These are phyloP conservation scores for Cerastis leucographa DNA, from an alignment of 2,888 invertebrate genomes.

Conservation along the genomic window DNA sequence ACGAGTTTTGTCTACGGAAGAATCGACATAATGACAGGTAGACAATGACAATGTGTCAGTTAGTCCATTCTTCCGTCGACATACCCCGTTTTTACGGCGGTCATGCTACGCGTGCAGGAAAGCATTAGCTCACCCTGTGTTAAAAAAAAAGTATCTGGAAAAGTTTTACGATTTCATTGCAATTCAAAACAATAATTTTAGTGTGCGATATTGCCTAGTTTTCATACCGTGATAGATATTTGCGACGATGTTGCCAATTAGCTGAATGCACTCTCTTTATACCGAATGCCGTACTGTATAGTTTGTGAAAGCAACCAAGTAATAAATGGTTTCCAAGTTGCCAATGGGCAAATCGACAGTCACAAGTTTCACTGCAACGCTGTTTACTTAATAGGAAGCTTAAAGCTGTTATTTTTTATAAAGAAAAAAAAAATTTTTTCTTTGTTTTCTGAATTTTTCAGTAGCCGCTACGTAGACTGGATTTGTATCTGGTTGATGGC, in stretches of 20 bases:
- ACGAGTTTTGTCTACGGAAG: too few relatives aligned
- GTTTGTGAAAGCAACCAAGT: background rate
- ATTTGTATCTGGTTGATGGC: too few relatives aligned
- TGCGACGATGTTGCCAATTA: background rate
- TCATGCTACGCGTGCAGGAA: too few relatives aligned
- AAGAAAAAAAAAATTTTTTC: background rate
- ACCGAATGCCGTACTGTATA: background rate
- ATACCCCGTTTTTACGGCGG: too few relatives aligned
- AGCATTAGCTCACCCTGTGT: too few relatives aligned
- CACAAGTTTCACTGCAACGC: slow-evolving; percentile 3
- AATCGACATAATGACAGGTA: too few relatives aligned
- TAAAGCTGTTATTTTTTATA: background rate
- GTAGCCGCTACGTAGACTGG: too few relatives aligned
- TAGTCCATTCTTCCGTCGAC: too few relatives aligned
- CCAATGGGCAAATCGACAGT: slow-evolving; percentile 2
- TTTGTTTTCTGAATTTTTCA: background rate
- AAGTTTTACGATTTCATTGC: background rate
- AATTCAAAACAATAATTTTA: background rate
- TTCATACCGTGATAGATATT: background rate
- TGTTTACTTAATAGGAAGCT: slow-evolving; percentile 15
- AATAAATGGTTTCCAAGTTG: slow-evolving; percentile 2
- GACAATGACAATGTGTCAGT: too few relatives aligned
- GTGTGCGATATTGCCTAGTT: background rate
- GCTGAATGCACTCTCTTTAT: background rate
- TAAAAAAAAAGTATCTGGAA: background rate